Evolutionary conservation across 2,113 vertebrate species (phyloP).

Genomic region (Ceyx margarethae): DNA sequence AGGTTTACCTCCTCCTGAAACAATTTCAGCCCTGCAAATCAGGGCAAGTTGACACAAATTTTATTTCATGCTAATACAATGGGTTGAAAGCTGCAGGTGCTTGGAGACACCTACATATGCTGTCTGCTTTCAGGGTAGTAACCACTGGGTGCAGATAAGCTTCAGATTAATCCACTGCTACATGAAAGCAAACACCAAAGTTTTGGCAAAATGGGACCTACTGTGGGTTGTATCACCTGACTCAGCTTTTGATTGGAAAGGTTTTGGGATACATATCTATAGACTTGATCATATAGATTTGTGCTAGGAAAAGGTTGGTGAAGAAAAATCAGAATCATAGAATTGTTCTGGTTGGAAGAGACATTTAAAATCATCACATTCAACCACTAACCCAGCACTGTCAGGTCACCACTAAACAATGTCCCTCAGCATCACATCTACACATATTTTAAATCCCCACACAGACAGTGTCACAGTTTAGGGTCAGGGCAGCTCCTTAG

Average conservation of each 20-base stretch:
- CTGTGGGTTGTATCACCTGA: neutral
- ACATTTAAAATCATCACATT: neutral
- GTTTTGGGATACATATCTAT: neutral
- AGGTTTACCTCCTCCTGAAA: neutral
- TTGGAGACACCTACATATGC: neutral
- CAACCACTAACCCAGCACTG: neutral
- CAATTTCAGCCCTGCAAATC: neutral
- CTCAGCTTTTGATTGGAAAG: neutral
- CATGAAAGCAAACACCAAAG: neutral
- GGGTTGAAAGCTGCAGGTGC: constrained; percentile 9
- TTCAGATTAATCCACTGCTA: neutral
- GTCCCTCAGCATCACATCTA: neutral
- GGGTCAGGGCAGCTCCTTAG: too few relatives aligned
- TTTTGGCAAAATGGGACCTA: neutral
- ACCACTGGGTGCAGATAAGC: neutral
- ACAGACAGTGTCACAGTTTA: neutral
- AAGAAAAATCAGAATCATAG: neutral
- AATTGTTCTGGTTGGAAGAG: neutral
- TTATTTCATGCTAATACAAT: neutral
- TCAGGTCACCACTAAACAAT: neutral
- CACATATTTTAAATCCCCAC: neutral
- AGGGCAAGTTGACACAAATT: neutral
- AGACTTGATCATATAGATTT: neutral
- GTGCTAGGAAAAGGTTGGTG: neutral
- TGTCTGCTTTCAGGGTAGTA: neutral